Conservation (phyloP, 2,797 vertebrate genomes). For the Trichosurus vulpecula region DNA sequence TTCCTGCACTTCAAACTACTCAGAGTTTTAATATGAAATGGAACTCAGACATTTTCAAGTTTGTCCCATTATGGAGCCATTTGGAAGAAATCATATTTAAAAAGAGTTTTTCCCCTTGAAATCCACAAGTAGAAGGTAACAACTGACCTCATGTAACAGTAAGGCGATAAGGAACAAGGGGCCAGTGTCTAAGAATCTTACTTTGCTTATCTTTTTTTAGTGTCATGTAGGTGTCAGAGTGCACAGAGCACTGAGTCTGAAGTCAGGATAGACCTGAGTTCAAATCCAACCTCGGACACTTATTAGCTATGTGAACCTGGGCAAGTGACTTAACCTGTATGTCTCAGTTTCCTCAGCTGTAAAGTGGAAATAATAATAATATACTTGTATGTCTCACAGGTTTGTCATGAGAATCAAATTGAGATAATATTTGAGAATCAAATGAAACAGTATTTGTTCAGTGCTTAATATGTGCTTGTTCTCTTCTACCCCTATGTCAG, state of each 20-base stretch:
- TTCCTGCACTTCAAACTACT: slow-evolving; percentile 32
- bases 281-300: neutral
- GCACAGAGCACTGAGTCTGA: too few relatives aligned
- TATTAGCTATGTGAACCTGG: neutral
- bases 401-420: neutral
- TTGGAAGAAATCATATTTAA: slow-evolving; percentile 39
- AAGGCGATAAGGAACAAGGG: neutral
- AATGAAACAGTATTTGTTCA: neutral
- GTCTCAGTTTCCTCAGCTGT: neutral
- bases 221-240: neutral
- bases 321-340: neutral
- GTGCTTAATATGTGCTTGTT: neutral
- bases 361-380: too few relatives aligned
- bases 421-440: neutral
- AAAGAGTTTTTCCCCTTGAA: slow-evolving; percentile 39
- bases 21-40: slow-evolving; percentile 34
- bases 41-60: slow-evolving; percentile 39
- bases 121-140: slow-evolving; percentile 27
- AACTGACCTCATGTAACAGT: slow-evolving; percentile 4
- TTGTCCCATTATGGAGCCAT: slow-evolving; percentile 13
- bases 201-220: neutral
- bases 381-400: too few relatives aligned
- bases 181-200: neutral
- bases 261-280: neutral
- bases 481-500: neutral